These are phyloP conservation scores for Pseudopipra pipra DNA, from an alignment of 2,113 vertebrate genomes.

Conservation along the genomic window DNA sequence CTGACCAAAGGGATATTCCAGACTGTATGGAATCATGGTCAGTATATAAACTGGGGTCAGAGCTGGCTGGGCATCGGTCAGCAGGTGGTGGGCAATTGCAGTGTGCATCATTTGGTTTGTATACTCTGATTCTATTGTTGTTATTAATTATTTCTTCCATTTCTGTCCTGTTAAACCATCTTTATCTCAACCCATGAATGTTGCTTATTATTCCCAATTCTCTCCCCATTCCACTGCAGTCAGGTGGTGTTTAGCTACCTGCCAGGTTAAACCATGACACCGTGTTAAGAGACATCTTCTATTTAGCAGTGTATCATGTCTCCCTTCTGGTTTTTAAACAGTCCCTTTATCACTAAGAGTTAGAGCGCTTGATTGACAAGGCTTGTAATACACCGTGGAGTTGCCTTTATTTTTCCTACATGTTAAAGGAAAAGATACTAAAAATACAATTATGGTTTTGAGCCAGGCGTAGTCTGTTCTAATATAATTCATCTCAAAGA, in stretches of 20 bases:
- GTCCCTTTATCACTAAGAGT: constrained; percentile 3
- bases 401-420: constrained; percentile 46
- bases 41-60: neutral
- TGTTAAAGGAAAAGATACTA: constrained; percentile 69
- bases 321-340: constrained; percentile 49
- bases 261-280: neutral
- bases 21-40: neutral
- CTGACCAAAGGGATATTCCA: neutral
- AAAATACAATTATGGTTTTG: constrained; percentile 67
- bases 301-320: constrained; percentile 12
- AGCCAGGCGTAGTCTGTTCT: constrained; percentile 52
- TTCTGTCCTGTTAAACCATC: neutral
- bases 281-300: neutral
- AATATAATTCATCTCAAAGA: constrained; percentile 54
- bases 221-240: neutral
- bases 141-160: neutral
- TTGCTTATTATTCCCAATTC: neutral
- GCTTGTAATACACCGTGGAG: constrained; percentile 43
- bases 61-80: neutral
- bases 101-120: neutral
- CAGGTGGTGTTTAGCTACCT: neutral
- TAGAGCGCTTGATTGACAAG: constrained; percentile 54
- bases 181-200: neutral
- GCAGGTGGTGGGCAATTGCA: neutral
- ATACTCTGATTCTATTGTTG: neutral